Percentiles rank a stretch among this genome's conserved stretches.
Evolutionary conservation across 1,140 invertebrate genomes (phyloP).

Genomic region (Procambarus virginalis): DNA sequence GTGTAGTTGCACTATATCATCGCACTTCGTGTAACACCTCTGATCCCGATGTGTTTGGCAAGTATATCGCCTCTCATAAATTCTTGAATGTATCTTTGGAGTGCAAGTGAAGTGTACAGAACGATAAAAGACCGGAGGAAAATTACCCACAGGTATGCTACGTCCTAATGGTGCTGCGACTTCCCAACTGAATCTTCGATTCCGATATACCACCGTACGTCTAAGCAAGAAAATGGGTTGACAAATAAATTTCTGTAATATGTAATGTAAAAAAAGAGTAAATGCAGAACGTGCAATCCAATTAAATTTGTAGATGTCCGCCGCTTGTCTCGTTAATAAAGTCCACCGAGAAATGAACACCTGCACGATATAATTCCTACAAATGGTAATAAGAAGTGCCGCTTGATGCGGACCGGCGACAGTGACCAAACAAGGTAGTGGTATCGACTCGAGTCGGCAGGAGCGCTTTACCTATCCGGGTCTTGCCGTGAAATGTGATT

Average conservation of each 20-base stretch:
- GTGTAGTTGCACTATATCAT: constrained; percentile 18
- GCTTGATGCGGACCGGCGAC: background rate
- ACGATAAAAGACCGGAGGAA: background rate
- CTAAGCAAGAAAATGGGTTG: background rate
- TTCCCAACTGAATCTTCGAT: background rate
- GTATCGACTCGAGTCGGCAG: background rate
- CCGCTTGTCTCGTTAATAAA: background rate
- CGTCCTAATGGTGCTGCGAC: background rate
- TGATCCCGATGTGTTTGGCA: background rate
- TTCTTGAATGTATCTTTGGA: constrained; percentile 15
- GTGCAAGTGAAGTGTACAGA: constrained; percentile 5
- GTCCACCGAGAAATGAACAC: constrained; percentile 2
- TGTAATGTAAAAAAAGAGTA: background rate
- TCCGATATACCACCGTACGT: background rate
- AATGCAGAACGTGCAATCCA: background rate
- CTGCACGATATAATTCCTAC: background rate
- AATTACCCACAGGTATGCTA: constrained; percentile 24
- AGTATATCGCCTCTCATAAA: constrained; percentile 3
- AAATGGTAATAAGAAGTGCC: background rate
- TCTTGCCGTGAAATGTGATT: constrained; percentile 58
- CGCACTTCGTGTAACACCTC: constrained; percentile 7
- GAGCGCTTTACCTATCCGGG: background rate
- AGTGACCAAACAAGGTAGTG: background rate
- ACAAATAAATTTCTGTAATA: background rate
- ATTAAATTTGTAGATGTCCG: background rate